Base-by-base conservation (phyloP, 2,888 invertebrate genomes). In the Nomada lathburiana region DNA sequence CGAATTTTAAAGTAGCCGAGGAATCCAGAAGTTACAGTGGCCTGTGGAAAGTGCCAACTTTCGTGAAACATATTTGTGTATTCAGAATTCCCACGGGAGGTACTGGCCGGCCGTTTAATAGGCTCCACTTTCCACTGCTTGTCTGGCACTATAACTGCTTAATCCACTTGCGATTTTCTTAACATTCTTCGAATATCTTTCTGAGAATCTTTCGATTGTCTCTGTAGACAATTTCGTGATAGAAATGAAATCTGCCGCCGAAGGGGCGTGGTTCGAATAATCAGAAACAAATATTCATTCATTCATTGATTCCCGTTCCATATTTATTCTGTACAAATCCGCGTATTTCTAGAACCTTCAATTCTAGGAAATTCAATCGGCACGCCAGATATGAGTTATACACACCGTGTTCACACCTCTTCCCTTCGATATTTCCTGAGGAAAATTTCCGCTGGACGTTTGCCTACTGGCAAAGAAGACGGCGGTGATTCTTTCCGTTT, bases 401-500 rank as follows among this genome's bases (percentile, higher is more conserved):
- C 42, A 0, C 59, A 2, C 7, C 4, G 20, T n/a, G 11, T 2
- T 23, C 18, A 55, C 23, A 16, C 9, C 18, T 62, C 10, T n/a
- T 16, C 47, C 13, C 53, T 42, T 74, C 55, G 52, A 13, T 23
- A 20, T 53, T 55, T 59, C 53, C 10, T 10, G n/a, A 7, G 29
- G 23, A 10, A 67, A 47, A 70, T 50, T 67, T 52, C 18, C 26
- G 44, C 70, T 83, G 83, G 59, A 74, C 62, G 5, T 59, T 71
- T 69, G 75, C 60, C 83, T 75, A 29, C 13, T 71, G 67, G 83
- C 74, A 76, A 64, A 55, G 42, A 57, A 50, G 55, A 62, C 20
- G 62, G 20, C 73, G 26, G 64, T 63, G 80, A 83, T 77, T 83
- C 50, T 59, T 83, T 83, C 83, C 83, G 57, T 74, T 18, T 55